phyloP scores from a whole-genome alignment of 2,797 vertebrate species.

The Pygocentrus nattereri region DNA sequence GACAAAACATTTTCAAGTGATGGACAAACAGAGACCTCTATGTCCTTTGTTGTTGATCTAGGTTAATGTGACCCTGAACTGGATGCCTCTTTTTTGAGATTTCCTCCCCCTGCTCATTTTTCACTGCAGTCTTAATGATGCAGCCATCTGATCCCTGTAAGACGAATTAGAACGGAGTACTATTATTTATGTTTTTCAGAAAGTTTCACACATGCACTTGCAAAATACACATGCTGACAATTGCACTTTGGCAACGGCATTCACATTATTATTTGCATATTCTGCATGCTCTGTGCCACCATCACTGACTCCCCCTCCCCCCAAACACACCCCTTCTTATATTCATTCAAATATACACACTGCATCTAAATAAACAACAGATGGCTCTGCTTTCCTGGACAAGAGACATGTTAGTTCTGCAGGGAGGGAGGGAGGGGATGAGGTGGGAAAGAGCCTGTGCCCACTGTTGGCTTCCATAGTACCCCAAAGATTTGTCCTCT shows the following conservation, averaged over 20 bases:
- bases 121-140: background rate
- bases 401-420: slow-evolving; percentile 73
- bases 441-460: slow-evolving; percentile 60
- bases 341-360: slow-evolving; percentile 62
- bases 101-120: background rate
- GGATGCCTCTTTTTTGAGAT: slow-evolving; percentile 62
- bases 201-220: background rate
- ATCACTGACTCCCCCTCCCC: slow-evolving; percentile 6
- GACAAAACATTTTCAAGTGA: background rate
- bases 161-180: slow-evolving; percentile 13
- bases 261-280: slow-evolving; percentile 40
- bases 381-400: slow-evolving; percentile 80
- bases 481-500: slow-evolving; percentile 72
- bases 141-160: slow-evolving; percentile 1
- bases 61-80: slow-evolving; percentile 77
- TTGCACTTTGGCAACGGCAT: slow-evolving; percentile 36
- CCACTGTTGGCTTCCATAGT: slow-evolving; percentile 66
- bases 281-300: slow-evolving; percentile 23
- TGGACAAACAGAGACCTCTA: background rate
- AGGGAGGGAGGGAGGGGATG: slow-evolving; percentile 50
- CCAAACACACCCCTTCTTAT: slow-evolving; percentile 42
- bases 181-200: background rate
- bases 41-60: slow-evolving; percentile 60
- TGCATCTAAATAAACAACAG: slow-evolving; percentile 83
- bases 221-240: slow-evolving; percentile 1